phyloP scores from a whole-genome alignment of 2,113 vertebrate species.

The Lamprotornis superbus region DNA sequence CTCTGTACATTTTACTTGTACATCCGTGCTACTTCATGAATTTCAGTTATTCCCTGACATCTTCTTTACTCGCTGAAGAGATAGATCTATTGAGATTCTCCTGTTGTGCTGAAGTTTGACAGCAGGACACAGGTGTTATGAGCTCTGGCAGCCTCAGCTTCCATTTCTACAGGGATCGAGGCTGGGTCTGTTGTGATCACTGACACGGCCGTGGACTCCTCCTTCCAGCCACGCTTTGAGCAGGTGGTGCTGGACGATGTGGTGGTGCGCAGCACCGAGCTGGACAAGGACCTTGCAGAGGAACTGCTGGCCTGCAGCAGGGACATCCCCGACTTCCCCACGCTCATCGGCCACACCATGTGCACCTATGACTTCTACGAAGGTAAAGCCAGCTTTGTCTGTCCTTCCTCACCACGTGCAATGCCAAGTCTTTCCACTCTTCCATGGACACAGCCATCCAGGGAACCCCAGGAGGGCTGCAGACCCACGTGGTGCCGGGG shows the following conservation, averaged over 20 bases:
- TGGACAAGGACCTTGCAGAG: conserved; percentile 77
- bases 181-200: conserved; percentile 84
- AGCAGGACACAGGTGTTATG: background rate
- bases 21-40: background rate
- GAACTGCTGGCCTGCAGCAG: conserved; percentile 81
- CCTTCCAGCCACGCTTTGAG: conserved; percentile 80
- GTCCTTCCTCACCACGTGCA: accelerated
- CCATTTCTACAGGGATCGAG: conserved; percentile 68
- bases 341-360: conserved; percentile 82
- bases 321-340: conserved; percentile 71
- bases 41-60: background rate
- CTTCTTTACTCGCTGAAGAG: background rate
- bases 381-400: conserved; percentile 60
- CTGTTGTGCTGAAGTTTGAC: background rate
- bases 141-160: background rate
- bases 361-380: conserved; percentile 90
- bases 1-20: background rate
- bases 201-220: conserved; percentile 80
- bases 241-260: conserved; percentile 85
- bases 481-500: background rate
- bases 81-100: accelerated
- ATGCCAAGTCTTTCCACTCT: too few species aligned
- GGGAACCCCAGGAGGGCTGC: background rate
- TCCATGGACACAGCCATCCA: accelerated
- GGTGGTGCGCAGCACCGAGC: conserved; percentile 80